phyloP scores from a whole-genome alignment of 2,797 vertebrate genomes.

The Choloepus didactylus region DNA sequence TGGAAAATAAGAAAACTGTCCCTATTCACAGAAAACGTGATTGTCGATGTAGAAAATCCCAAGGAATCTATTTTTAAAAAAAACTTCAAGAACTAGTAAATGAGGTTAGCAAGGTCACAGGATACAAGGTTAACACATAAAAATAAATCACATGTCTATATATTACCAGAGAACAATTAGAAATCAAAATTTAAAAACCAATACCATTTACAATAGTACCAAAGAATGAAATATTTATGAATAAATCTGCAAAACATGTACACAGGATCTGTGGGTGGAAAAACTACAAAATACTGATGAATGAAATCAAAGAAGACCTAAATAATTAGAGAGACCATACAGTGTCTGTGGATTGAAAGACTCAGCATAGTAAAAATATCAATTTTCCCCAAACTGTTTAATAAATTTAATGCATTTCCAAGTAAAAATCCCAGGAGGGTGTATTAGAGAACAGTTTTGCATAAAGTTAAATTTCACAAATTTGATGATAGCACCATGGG shows the following conservation, averaged over 20 bases:
- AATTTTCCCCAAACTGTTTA: not conserved
- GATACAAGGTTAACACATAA: not conserved
- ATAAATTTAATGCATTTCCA: not conserved
- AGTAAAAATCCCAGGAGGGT: not conserved
- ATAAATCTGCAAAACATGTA: conserved; percentile 3
- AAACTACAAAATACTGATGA: not conserved
- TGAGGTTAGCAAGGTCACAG: not conserved
- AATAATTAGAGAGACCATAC: not conserved
- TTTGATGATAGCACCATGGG: not conserved
- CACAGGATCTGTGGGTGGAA: not conserved
- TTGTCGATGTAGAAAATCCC: too few relatives aligned
- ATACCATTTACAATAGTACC: conserved; percentile 5
- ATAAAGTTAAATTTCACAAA: not conserved
- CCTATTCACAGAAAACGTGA: not conserved
- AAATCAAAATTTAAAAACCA: conserved; percentile 49
- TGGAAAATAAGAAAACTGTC: not conserved
- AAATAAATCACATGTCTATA: conserved; percentile 16
- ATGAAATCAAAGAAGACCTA: not conserved
- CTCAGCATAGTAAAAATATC: not conserved
- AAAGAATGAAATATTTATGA: conserved; percentile 30
- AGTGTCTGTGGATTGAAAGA: not conserved
- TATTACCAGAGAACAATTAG: not conserved
- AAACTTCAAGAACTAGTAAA: conserved; percentile 7
- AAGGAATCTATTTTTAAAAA: not conserved
- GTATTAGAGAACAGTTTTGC: not conserved